Evolutionary conservation across 2,888 invertebrate species (phyloP).

Genomic region (Chironomus riparius): DNA sequence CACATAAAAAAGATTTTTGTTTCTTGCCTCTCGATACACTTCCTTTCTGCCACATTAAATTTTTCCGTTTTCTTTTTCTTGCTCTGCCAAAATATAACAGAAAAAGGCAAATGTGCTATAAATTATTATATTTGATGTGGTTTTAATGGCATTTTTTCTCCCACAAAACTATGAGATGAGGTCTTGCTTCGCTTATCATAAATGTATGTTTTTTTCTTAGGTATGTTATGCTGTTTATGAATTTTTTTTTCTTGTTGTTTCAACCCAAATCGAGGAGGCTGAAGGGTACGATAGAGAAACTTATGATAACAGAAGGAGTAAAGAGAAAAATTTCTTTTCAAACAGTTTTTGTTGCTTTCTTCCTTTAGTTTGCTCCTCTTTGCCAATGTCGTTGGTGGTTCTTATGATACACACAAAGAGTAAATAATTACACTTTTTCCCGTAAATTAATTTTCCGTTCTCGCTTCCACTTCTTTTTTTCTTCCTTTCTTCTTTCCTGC

Average conservation of each 20-base stretch:
- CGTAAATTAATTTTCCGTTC: not conserved
- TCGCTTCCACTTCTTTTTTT: not conserved
- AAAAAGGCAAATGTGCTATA: slow-evolving; percentile 20
- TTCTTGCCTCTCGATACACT: too few relatives aligned
- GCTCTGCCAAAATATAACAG: not conserved
- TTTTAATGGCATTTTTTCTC: slow-evolving; percentile 22
- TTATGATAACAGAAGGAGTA: too few relatives aligned
- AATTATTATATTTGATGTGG: slow-evolving; percentile 26
- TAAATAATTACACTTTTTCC: slow-evolving; percentile 3
- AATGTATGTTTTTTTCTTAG: not conserved
- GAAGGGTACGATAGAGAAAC: too few relatives aligned
- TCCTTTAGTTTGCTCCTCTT: too few relatives aligned
- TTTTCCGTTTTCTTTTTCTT: not conserved
- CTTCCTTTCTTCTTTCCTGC: not conserved
- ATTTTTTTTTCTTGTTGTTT: too few relatives aligned
- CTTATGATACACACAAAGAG: not conserved
- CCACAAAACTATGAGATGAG: slow-evolving; percentile 7
- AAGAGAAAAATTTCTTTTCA: too few relatives aligned
- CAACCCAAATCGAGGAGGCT: too few relatives aligned
- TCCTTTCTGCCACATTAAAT: not conserved
- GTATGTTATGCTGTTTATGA: too few relatives aligned
- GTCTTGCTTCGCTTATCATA: not conserved
- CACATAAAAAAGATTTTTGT: too few relatives aligned
- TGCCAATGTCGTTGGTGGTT: too few relatives aligned
- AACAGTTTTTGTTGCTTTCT: too few relatives aligned